phyloP scores from a whole-genome alignment of 2,113 vertebrate genomes.

The Ptychochromis oligacanthus region DNA sequence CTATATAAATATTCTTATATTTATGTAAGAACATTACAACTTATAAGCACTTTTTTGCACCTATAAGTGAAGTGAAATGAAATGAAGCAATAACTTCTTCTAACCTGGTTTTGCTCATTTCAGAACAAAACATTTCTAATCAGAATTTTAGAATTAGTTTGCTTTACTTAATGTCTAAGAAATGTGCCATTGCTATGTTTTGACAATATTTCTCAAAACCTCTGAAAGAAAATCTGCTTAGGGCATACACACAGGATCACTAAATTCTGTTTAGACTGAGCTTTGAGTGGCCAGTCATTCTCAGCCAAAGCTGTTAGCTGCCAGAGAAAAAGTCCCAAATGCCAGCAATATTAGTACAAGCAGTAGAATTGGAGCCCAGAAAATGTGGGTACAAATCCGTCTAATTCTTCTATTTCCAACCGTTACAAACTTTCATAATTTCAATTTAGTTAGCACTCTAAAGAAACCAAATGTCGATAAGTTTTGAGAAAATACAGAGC shows the following conservation, averaged over 20 bases:
- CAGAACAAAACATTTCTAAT: neutral
- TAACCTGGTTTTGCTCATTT: neutral
- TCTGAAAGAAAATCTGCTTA: conserved; percentile 10
- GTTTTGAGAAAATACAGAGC: neutral
- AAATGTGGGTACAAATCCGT: neutral
- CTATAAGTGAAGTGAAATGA: too few species aligned
- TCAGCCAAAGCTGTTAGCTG: conserved; percentile 4
- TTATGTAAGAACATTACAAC: neutral
- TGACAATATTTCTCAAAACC: conserved; percentile 22
- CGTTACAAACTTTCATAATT: neutral
- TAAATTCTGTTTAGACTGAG: conserved; percentile 17
- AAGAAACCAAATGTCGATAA: neutral
- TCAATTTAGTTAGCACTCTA: neutral
- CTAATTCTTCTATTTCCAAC: neutral
- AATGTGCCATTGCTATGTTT: conserved; percentile 21
- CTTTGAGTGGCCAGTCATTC: neutral
- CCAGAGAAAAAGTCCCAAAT: conserved; percentile 16
- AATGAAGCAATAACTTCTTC: neutral
- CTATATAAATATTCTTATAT: neutral
- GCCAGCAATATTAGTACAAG: neutral
- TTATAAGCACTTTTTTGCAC: neutral
- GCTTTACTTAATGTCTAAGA: neutral
- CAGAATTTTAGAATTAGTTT: neutral
- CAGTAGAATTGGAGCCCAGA: conserved; percentile 7
- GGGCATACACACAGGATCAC: conserved; percentile 10